Evolutionary conservation across 2,113 vertebrate species (phyloP), one percentile per base, ranked within the genome.

Genomic region (Glaucomys volans): DNA sequence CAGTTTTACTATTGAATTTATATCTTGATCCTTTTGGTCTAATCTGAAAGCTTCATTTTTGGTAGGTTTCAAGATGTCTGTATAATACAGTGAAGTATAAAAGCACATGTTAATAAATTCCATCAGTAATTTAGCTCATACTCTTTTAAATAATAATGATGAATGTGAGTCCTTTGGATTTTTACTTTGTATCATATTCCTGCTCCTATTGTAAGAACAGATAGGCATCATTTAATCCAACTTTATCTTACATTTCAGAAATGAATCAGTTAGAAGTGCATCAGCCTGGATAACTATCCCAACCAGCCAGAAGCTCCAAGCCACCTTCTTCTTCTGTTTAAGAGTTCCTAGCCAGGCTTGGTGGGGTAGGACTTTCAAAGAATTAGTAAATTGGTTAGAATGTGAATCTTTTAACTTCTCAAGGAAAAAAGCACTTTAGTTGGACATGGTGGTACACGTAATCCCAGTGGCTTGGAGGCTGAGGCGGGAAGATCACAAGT

Each of bases 141-240:
- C 18, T 86, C n/a, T 87, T 90, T 62, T 32, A 4, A 81, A 93
- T 72, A 89, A 62, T 75, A 91, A 79, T 59, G 22, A 94, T 77
- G 32, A 20, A 89, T 37, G 22, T 75, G 8, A 83, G 28, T 35
- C 67, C 14, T 37, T 90, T 95, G 44, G 5, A 35, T 72, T 89
- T 83, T 90, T 54, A 71, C 7, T 93, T 75, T 52, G 16, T 71
- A 87, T 72, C 47, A 79, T 57, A 64, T 66, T 28, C 1, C 8
- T 83, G 40, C 5, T 75, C 81, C 30, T 72, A 74, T 10, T 52
- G 8, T 85, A 26, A 76, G 88, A 86, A 67, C 14, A 80, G 47
- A 57, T 50, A 67, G 10, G 30, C 6, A 77, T 28, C 81, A 64
- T 81, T 83, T 79, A 69, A 59, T 71, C 26, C 9, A 85, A 32